Evolutionary conservation across 2,797 vertebrate genomes (phyloP).

Genomic region (Diceros bicornis): DNA sequence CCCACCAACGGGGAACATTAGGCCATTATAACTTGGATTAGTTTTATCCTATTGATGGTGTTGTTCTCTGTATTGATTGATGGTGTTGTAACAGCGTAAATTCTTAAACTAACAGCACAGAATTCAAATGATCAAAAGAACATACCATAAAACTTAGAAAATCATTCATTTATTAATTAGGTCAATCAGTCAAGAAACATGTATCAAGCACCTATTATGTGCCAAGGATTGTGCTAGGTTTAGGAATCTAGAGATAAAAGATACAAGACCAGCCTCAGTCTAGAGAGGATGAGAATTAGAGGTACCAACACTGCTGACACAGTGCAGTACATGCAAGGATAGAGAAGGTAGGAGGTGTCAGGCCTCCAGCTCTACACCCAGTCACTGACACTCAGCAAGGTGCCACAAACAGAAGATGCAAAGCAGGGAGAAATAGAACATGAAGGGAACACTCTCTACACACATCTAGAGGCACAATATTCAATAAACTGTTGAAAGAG

Average conservation of each 20-base stretch:
- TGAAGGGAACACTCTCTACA: not conserved
- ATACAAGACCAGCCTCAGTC: not conserved
- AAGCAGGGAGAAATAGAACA: not conserved
- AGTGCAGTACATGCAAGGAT: not conserved
- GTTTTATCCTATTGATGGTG: not conserved
- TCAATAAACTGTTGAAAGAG: not conserved
- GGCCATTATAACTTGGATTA: not conserved
- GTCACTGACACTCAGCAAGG: not conserved
- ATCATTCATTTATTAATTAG: not conserved
- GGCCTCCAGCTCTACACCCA: not conserved
- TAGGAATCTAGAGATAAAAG: conserved; percentile 5
- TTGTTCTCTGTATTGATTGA: not conserved
- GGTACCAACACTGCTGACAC: not conserved
- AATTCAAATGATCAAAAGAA: not conserved
- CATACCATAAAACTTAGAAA: not conserved
- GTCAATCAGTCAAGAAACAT: not conserved
- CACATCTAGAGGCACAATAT: not conserved
- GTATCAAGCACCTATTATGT: not conserved
- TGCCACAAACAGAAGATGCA: not conserved
- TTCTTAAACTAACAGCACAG: not conserved
- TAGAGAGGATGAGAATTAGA: not conserved
- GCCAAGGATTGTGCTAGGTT: not conserved
- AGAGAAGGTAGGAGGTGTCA: not conserved
- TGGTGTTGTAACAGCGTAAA: not conserved
- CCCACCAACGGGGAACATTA: not conserved